Evolutionary conservation across 2,113 vertebrate species (phyloP).

Genomic region (Rhinichthys klamathensis): DNA sequence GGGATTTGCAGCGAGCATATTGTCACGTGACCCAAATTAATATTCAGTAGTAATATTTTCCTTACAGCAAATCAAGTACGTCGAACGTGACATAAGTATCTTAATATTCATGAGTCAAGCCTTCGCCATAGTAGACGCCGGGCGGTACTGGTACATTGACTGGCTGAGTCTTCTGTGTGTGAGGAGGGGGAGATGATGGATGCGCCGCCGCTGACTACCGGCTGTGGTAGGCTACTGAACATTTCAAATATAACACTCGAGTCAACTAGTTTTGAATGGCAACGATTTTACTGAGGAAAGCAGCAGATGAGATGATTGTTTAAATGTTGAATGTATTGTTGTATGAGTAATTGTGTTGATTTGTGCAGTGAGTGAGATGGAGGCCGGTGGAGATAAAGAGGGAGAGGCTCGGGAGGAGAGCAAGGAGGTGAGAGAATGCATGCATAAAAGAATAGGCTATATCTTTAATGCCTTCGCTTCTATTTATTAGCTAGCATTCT

Average conservation of each 20-base stretch:
- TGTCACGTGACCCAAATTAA: neutral
- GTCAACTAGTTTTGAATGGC: neutral
- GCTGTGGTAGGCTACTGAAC: conserved; percentile 42
- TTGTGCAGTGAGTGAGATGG: conserved; percentile 68
- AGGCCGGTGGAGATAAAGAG: conserved; percentile 69
- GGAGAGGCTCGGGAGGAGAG: conserved; percentile 65
- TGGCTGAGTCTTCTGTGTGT: neutral
- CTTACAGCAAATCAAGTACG: neutral
- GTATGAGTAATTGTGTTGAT: conserved; percentile 65
- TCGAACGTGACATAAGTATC: neutral
- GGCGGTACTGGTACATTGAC: conserved; percentile 28
- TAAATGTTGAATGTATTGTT: neutral
- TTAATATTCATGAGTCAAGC: conserved; percentile 13
- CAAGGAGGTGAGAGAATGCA: conserved; percentile 70
- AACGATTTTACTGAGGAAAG: neutral
- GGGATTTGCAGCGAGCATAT: neutral
- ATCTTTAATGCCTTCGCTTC: neutral
- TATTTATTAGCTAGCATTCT: neutral
- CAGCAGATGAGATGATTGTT: neutral
- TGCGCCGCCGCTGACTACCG: conserved; percentile 41
- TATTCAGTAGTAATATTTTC: neutral
- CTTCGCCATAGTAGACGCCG: conserved; percentile 22
- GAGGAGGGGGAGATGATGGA: conserved; percentile 50
- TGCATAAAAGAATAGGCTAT: neutral
- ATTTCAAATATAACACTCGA: neutral